A percentile compares a stretch with the other conserved stretches of the same genome.
Conservation (phyloP, 2,113 vertebrate species). For the Entomyzon cyanotis region DNA sequence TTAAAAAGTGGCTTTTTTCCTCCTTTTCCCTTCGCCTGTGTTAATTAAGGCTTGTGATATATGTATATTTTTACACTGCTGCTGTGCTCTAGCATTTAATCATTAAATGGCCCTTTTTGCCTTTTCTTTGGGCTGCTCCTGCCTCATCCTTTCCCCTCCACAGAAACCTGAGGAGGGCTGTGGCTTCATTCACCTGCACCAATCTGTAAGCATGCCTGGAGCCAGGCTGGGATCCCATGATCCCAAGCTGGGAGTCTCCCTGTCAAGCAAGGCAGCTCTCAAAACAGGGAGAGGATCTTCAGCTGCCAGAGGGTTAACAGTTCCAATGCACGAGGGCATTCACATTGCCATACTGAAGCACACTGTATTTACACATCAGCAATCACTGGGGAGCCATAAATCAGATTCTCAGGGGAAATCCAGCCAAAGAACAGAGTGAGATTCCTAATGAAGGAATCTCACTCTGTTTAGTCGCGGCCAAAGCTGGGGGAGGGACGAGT, state of each 20-base stretch:
- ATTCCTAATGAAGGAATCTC: slow-evolving; percentile 1
- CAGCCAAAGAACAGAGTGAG: slow-evolving; percentile 36
- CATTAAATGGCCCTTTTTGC: slow-evolving; percentile 34
- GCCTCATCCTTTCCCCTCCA: background rate
- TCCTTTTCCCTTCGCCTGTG: slow-evolving; percentile 54
- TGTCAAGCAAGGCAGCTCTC: background rate
- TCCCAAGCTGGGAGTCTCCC: background rate
- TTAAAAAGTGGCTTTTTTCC: slow-evolving; percentile 60
- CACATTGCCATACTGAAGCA: slow-evolving; percentile 16
- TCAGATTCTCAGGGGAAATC: slow-evolving; percentile 49
- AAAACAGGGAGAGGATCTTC: background rate
- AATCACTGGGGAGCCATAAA: slow-evolving; percentile 37
- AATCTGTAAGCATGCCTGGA: background rate
- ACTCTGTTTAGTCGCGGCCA: background rate
- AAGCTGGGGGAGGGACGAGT: background rate
- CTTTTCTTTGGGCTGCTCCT: background rate
- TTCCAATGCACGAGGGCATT: background rate
- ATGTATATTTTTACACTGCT: slow-evolving; percentile 55
- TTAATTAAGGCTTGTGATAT: slow-evolving; percentile 70
- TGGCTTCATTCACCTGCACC: background rate
- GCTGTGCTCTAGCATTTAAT: slow-evolving; percentile 44
- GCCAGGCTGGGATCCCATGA: background rate
- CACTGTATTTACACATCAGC: slow-evolving; percentile 52
- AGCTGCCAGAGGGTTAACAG: slow-evolving; percentile 26
- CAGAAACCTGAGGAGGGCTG: background rate